Base-by-base conservation (phyloP, 2,113 vertebrate species). In the Taxidea taxus region DNA sequence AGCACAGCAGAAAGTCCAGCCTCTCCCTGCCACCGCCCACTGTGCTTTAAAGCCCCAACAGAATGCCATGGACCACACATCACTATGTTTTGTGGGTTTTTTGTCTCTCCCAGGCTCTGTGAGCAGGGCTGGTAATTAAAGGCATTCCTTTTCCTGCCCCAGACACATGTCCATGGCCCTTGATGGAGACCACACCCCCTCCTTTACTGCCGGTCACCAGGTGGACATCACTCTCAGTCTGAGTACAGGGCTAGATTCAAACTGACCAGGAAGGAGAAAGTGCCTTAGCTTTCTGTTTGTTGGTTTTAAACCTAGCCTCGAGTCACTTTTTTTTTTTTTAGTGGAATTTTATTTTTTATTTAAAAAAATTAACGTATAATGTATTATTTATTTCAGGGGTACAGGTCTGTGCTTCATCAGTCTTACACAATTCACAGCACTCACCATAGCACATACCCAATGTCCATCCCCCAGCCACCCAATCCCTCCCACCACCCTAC, bases 21-120 rank as follows among this genome's bases (percentile, higher is more conserved):
- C 20, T 66, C 27, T 31, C 18, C 5, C 42, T 15, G 25, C 11
- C 11, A n/a, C 15, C 12, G 7, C 21, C 21, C 1, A 0, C 56
- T 54, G 20, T 4, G 11, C n/a, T n/a, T 68, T 31, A 15, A 18
- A 37, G 25, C 3, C 9, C 20, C 42, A 6, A 5, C 18, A 37
- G 47, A 42, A 56, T 15, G 25, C 51, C 23, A 3, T 0, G 15
- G 9, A 4, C 14, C 23, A 31, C n/a, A 15, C 2, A 12, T 23
- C 11, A 42, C 8, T 18, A 27, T 54, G 20, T 34, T 87, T 37
- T 4, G 23, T 10, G 23, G 39, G 29, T 42, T 49, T 44, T 51
- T 75, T 6, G 4, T n/a, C 84, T 70, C 1, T 80, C 75, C 44
- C 62, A 39, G 66, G 6, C 9, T 51, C 31, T 86, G 31, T 27